Base-by-base conservation (phyloP, 2,888 invertebrate species). In the Eupithecia insigniata region DNA sequence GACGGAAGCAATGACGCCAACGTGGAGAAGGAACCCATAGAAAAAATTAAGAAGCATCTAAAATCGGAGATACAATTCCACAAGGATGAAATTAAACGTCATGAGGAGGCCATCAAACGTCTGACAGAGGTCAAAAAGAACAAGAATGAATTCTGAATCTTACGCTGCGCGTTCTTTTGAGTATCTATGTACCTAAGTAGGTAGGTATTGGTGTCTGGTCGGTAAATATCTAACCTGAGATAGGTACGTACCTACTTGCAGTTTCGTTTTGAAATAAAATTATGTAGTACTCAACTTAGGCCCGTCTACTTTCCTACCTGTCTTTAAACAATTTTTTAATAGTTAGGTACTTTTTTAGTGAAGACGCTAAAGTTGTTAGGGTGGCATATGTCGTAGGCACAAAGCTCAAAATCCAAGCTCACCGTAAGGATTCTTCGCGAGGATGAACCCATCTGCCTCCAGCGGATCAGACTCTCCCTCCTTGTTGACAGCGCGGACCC, bases 341-440 rank as follows among this genome's bases (percentile, higher is more conserved):
- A 39, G 16, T 1, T 39, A 39, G 14, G 18, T 18, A 39, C 39
- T 4, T 8, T 4, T 8, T 39, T 39, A 18, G 39, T 39, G 0
- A 39, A 39, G 14, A 39, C 14, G 16, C 39, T 39, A 39, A 39
- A 39, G 39, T 39, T 39, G 4, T 39, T 36, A 36, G 36, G 46
- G 46, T n/a, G 46, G 7, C n/a, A 16, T 10, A 36, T 36, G 12
- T 36, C 36, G 12, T 36, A 36, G n/a, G 46, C 16, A 61, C 18
- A 61, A 10, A 22, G n/a, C 28, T 34, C n/a, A 32, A 32, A n/a
- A 32, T 28, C 34, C 16, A 5, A 62, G 0, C 90, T 89, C 89
- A 97, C 97, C 99, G 88, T 98, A 99, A 68, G 99, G 99, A 95
- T 99, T 99, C 92, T 97, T 99, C 62, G 99, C 99, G 72, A 97